Conservation (phyloP, 2,797 vertebrate species). For the Argyrosomus regius region DNA sequence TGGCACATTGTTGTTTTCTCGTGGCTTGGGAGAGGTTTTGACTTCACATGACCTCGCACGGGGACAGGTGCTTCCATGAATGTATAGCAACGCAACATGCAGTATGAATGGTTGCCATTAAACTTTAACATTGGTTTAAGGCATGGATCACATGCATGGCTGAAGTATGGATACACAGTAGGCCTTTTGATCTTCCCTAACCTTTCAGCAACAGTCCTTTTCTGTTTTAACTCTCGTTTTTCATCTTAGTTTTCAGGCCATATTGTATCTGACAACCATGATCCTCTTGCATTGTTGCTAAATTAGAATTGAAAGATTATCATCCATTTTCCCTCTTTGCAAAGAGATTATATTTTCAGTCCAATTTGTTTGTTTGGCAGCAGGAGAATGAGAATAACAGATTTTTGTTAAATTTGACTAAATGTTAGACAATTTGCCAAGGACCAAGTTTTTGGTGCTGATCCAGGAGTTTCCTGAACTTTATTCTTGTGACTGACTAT, state of each 20-base stretch:
- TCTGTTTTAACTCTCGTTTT: constrained; percentile 4
- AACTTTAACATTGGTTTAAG: constrained; percentile 24
- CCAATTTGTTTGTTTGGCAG: constrained; percentile 20
- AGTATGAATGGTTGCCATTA: constrained; percentile 3
- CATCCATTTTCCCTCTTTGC: constrained; percentile 6
- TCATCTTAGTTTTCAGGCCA: background rate
- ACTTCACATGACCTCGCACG: constrained; percentile 24
- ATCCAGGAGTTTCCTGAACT: constrained; percentile 15
- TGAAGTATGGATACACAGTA: background rate
- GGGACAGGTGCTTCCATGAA: background rate
- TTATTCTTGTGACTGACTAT: background rate
- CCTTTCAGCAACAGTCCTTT: background rate
- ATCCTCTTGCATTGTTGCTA: background rate
- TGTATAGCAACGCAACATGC: background rate
- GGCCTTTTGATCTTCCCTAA: background rate
- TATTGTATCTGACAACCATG: background rate
- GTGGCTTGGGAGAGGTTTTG: constrained; percentile 26
- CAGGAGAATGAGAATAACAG: background rate
- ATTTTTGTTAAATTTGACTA: constrained; percentile 1
- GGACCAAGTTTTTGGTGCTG: background rate
- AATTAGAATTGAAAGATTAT: background rate
- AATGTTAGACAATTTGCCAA: constrained; percentile 9
- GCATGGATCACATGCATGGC: constrained; percentile 8
- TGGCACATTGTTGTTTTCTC: constrained; percentile 54
- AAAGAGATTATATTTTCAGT: constrained; percentile 10